phyloP scores from a whole-genome alignment of 2,888 invertebrate species.

The Pseudococcus viburni region DNA sequence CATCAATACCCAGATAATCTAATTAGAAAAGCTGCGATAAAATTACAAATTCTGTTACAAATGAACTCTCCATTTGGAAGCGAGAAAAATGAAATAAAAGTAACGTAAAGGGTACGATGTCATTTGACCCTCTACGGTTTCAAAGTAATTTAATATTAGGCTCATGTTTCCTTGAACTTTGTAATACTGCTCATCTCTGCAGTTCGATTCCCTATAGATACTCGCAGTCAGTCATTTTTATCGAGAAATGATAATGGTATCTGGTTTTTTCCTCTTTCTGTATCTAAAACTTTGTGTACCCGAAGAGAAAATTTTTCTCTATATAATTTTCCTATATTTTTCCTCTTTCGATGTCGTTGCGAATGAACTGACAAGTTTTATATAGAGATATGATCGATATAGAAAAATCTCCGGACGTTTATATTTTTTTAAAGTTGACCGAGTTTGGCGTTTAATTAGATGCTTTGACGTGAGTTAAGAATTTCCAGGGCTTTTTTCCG shows the following conservation, averaged over 20 bases:
- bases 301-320: not conserved
- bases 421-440: not conserved
- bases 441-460: not conserved
- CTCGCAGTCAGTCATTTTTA: not conserved
- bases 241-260: not conserved
- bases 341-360: not conserved
- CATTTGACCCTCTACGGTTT: slow-evolving; percentile 7
- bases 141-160: slow-evolving; percentile 29
- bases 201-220: not conserved
- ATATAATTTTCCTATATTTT: not conserved
- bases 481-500: no score
- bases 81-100: not conserved
- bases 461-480: not conserved
- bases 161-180: slow-evolving; percentile 30
- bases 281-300: not conserved
- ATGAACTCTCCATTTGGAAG: not conserved
- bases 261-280: not conserved
- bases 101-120: not conserved
- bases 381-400: not conserved
- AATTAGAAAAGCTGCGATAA: not conserved
- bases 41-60: not conserved
- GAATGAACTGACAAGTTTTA: not conserved
- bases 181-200: not conserved
- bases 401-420: not conserved
- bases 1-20: not conserved